phyloP scores from a whole-genome alignment of 1,140 invertebrate genomes.

The Oryctes rhinoceros region DNA sequence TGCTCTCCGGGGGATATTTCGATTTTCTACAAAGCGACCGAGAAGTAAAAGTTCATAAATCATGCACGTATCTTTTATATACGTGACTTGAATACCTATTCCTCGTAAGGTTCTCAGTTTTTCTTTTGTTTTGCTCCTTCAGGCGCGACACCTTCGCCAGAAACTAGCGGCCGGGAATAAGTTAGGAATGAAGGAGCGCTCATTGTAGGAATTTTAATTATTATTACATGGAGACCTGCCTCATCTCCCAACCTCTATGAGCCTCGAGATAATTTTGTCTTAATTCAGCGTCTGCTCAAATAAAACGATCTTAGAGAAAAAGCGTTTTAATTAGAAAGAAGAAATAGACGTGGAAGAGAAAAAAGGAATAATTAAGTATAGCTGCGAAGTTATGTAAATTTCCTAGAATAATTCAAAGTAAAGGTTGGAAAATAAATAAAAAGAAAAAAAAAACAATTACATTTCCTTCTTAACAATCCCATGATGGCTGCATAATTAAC shows the following conservation, averaged over 20 bases:
- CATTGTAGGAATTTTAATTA: not conserved
- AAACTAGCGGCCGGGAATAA: not conserved
- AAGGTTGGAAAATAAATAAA: not conserved
- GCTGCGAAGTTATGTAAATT: not conserved
- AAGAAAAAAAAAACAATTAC: not conserved
- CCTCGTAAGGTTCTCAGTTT: not conserved
- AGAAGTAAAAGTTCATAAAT: conserved; percentile 11
- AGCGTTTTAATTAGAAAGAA: not conserved
- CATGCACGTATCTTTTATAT: conserved; percentile 2
- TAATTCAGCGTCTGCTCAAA: not conserved
- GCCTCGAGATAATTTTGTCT: not conserved
- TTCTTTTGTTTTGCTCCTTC: conserved; percentile 3
- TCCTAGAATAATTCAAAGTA: not conserved
- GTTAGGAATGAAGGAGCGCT: not conserved
- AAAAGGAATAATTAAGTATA: not conserved
- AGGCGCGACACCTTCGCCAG: not conserved
- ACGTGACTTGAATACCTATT: not conserved
- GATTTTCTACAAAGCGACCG: not conserved
- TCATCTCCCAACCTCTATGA: not conserved
- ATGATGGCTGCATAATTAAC: no score
- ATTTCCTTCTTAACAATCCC: not conserved
- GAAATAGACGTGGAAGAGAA: not conserved
- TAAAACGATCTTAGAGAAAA: not conserved
- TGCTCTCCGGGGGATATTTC: not conserved
- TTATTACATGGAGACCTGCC: not conserved